phyloP scores from a whole-genome alignment of 2,888 invertebrate genomes.

The Ametastegia equiseti region DNA sequence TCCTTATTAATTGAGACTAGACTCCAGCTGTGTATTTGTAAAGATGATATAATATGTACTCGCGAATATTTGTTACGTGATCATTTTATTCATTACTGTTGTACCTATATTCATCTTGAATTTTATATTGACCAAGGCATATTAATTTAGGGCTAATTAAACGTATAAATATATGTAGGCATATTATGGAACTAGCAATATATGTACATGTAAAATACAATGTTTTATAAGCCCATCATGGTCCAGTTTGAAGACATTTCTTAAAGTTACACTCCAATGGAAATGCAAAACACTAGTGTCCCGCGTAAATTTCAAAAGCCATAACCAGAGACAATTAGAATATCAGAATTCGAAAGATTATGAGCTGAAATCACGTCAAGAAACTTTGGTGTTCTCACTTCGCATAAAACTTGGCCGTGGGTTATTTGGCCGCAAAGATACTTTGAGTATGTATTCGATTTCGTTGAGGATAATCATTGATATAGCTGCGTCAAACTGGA shows the following conservation, averaged over 20 bases:
- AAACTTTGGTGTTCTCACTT: background rate
- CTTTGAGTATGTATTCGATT: background rate
- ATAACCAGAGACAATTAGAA: no score
- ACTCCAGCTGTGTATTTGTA: background rate
- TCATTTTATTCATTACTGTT: background rate
- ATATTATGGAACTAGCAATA: conserved; percentile 2
- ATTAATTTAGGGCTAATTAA: conserved; percentile 20
- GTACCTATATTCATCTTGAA: conserved; percentile 9
- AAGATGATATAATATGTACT: background rate
- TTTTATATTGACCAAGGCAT: conserved; percentile 29
- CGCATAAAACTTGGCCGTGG: background rate
- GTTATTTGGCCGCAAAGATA: background rate
- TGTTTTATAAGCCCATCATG: conserved; percentile 16
- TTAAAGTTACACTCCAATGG: background rate
- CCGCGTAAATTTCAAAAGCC: no score
- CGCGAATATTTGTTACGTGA: background rate
- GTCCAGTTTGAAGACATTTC: conserved; percentile 11
- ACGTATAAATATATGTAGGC: background rate
- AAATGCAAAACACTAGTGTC: no score
- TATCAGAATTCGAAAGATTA: no score
- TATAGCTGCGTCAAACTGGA: background rate
- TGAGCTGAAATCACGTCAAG: no score
- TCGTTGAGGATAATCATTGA: background rate
- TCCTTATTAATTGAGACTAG: background rate
- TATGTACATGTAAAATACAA: background rate